Percentiles rank a stretch among this genome's conserved stretches.
phyloP scores from a whole-genome alignment of 2,888 invertebrate genomes.

The Agrotis clavis region DNA sequence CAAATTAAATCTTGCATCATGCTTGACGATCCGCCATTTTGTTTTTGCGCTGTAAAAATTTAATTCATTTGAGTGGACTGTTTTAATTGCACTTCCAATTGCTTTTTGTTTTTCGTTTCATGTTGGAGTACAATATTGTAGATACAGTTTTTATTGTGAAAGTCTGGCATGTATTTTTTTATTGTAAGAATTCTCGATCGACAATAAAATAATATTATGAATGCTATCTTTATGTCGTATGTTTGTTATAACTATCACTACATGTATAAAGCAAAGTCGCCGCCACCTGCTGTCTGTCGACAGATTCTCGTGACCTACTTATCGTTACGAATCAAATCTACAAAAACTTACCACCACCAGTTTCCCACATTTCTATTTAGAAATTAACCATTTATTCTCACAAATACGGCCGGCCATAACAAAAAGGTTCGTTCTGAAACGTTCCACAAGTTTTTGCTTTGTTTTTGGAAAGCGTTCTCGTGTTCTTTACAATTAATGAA shows the following conservation, averaged over 20 bases:
- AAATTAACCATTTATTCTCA: constrained; percentile 42
- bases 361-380: constrained; percentile 7
- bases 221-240: too few species aligned
- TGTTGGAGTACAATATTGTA: constrained; percentile 1
- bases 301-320: too few species aligned
- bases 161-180: neutral
- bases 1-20: constrained; percentile 43
- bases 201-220: neutral
- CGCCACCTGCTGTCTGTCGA: too few species aligned
- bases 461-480: constrained; percentile 58
- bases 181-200: neutral
- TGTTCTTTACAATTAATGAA: constrained; percentile 61
- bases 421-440: constrained; percentile 33
- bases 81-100: constrained; percentile 47
- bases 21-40: constrained; percentile 29
- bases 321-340: neutral
- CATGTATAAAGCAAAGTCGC: too few species aligned
- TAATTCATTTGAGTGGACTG: constrained; percentile 49
- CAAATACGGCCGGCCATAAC: constrained; percentile 26
- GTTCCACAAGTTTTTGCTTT: constrained; percentile 47
- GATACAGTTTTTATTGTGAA: neutral
- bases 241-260: too few species aligned
- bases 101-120: constrained; percentile 21
- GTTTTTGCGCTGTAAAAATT: constrained; percentile 36
- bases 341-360: neutral